Conservation (phyloP, 2,888 invertebrate species). For the Drosophila quinaria region DNA sequence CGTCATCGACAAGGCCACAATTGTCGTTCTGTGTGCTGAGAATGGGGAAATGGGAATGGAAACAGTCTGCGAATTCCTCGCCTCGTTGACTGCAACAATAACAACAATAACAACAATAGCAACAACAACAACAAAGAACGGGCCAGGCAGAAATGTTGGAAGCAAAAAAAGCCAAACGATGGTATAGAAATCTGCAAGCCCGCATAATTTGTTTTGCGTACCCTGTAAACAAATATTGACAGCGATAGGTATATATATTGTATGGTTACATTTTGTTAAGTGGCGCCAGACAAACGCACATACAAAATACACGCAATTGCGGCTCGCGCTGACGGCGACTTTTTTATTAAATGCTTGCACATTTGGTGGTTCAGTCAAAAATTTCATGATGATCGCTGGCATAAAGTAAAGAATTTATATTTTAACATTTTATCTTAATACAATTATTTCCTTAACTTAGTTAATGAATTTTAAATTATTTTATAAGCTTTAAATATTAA, state of each 20-base stretch:
- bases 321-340: no score
- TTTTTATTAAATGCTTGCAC: no score
- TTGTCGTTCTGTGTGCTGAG: neutral
- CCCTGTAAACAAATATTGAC: neutral
- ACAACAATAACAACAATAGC: conserved; percentile 1
- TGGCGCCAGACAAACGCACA: no score
- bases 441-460: no score
- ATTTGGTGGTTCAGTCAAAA: no score
- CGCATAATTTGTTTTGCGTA: conserved; percentile 38
- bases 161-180: neutral
- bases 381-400: no score
- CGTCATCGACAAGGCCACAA: conserved; percentile 19
- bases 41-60: conserved; percentile 1
- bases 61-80: conserved; percentile 37
- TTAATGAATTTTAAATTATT: no score
- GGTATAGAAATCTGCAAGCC: conserved; percentile 29
- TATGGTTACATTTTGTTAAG: no score
- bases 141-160: conserved; percentile 1
- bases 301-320: no score
- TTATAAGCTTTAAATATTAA: no score
- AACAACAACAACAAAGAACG: conserved; percentile 16
- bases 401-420: no score
- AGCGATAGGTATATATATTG: neutral
- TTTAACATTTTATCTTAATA: no score
- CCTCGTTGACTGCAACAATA: conserved; percentile 37